A percentile compares a stretch with the other conserved stretches of the same genome.
Conservation (phyloP, 2,797 vertebrate genomes). For the Catharus ustulatus region DNA sequence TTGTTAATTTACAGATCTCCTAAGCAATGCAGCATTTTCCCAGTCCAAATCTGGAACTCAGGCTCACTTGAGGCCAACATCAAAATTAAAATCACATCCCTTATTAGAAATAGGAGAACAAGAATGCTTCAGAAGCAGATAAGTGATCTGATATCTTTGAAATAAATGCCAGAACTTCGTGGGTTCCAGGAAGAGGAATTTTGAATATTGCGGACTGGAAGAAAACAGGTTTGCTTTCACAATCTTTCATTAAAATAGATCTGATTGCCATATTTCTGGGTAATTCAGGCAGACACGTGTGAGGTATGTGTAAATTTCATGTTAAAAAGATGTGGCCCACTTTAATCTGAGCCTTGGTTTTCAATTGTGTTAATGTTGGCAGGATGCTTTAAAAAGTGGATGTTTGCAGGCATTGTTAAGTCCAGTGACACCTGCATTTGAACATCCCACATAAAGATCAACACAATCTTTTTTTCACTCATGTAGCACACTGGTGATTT, state of each 20-base stretch:
- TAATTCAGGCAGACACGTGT: accelerated
- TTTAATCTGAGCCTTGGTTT: background rate
- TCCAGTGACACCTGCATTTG: background rate
- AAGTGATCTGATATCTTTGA: background rate
- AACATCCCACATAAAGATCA: background rate
- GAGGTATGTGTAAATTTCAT: background rate
- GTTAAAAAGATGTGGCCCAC: background rate
- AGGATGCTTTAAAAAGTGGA: background rate
- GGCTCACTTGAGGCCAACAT: background rate
- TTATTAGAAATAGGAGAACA: background rate
- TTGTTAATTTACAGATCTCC: background rate
- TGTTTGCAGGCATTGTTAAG: background rate
- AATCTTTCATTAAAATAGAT: background rate
- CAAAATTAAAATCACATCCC: background rate
- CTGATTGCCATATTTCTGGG: background rate
- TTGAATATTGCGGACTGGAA: background rate
- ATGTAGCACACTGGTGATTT: background rate
- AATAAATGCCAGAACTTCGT: background rate
- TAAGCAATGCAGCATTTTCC: background rate
- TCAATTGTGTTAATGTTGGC: background rate
- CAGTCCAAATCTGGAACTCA: background rate
- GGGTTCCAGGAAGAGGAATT: background rate
- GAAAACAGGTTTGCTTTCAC: background rate
- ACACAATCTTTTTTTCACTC: background rate
- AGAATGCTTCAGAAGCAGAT: background rate